Conservation (phyloP, 2,888 invertebrate genomes). For the Conomelus anceps region DNA sequence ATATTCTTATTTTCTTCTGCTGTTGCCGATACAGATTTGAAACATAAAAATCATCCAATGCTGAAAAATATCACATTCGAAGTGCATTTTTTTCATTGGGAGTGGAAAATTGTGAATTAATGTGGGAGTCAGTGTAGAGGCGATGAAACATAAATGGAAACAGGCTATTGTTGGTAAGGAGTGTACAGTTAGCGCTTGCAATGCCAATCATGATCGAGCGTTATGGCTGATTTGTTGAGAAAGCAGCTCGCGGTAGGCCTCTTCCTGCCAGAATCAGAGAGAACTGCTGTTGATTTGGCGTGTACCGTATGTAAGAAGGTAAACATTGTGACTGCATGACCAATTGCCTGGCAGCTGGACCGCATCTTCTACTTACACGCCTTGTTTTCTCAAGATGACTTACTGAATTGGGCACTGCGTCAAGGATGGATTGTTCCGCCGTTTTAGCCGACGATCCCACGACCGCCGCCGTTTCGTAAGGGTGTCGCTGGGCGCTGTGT, state of each 20-base stretch:
- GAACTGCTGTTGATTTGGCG: neutral
- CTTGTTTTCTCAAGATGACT: neutral
- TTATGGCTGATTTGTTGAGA: neutral
- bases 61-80: neutral
- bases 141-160: neutral
- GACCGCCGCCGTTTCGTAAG: neutral
- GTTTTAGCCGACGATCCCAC: neutral
- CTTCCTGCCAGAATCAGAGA: neutral
- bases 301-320: neutral
- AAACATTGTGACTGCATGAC: neutral
- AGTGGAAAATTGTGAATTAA: neutral
- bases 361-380: neutral
- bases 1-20: neutral
- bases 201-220: neutral
- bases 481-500: neutral
- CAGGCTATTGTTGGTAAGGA: neutral
- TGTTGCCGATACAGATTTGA: neutral
- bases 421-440: neutral
- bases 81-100: neutral
- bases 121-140: neutral
- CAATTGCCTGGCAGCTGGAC: neutral
- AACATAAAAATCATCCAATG: too few species aligned
- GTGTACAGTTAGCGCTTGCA: neutral
- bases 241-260: neutral
- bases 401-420: neutral